Percentiles rank a stretch among this genome's conserved stretches.
These are phyloP conservation scores for Drosophila limbata DNA, from an alignment of 2,888 invertebrate species.

Conservation along the genomic window DNA sequence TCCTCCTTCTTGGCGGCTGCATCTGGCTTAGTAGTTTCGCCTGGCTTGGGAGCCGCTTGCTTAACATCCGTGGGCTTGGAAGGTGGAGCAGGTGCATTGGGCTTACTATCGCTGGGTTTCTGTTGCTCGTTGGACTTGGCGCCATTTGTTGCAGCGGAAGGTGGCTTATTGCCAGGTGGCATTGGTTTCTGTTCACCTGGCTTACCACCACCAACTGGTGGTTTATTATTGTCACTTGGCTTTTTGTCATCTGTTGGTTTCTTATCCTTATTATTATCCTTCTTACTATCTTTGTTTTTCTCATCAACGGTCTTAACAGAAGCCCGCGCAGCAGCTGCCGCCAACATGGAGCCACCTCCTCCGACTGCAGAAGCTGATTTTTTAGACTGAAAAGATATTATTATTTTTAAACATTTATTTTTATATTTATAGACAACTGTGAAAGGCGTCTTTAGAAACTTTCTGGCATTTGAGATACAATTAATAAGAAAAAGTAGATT, in stretches of 20 bases:
- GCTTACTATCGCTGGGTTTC: slow-evolving; percentile 63
- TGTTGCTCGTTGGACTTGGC: slow-evolving; percentile 58
- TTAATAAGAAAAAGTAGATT: neutral
- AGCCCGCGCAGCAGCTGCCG: slow-evolving; percentile 62
- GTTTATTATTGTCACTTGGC: slow-evolving; percentile 42
- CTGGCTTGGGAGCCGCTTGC: slow-evolving; percentile 78
- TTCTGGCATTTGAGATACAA: neutral
- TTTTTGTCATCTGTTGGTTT: slow-evolving; percentile 45
- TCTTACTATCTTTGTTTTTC: slow-evolving; percentile 43
- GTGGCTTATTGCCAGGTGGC: slow-evolving; percentile 33
- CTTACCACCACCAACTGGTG: slow-evolving; percentile 44
- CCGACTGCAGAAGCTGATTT: slow-evolving; percentile 29
- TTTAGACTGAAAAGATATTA: slow-evolving; percentile 44
- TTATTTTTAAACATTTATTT: neutral
- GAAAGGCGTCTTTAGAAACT: neutral
- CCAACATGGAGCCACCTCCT: slow-evolving; percentile 49
- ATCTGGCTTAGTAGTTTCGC: slow-evolving; percentile 75
- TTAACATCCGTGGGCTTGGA: slow-evolving; percentile 79
- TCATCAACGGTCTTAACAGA: slow-evolving; percentile 66
- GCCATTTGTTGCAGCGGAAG: slow-evolving; percentile 27
- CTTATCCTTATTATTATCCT: slow-evolving; percentile 39
- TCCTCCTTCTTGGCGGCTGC: slow-evolving; percentile 82
- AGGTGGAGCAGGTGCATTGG: slow-evolving; percentile 78
- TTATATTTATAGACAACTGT: neutral
- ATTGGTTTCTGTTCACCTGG: slow-evolving; percentile 60